Evolutionary conservation across 2,888 invertebrate genomes (phyloP).

Genomic region (Cataglyphis altisquamis): DNA sequence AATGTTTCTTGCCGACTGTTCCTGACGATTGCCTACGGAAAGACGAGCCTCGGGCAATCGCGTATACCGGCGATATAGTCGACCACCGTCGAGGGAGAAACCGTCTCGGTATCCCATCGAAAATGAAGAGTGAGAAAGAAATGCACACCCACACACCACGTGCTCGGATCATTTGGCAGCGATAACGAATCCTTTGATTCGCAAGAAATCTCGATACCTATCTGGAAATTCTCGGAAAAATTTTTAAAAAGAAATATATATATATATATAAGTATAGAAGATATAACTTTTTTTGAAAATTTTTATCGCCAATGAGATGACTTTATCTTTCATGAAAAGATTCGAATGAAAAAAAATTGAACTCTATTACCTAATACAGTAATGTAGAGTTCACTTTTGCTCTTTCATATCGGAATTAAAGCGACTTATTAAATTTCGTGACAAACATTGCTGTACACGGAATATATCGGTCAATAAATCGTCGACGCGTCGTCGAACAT

Average conservation of each 20-base stretch:
- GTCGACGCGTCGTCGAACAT: slow-evolving; percentile 8
- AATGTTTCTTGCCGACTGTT: slow-evolving; percentile 66
- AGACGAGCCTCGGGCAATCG: slow-evolving; percentile 61
- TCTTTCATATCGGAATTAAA: background rate
- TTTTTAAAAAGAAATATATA: background rate
- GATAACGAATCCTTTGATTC: slow-evolving; percentile 41
- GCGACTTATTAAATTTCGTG: background rate
- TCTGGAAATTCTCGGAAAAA: background rate
- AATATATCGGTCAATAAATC: slow-evolving; percentile 7
- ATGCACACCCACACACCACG: background rate
- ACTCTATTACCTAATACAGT: background rate
- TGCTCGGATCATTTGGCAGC: background rate
- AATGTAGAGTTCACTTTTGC: background rate
- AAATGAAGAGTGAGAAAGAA: slow-evolving; percentile 11
- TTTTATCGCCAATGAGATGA: background rate
- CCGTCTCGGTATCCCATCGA: slow-evolving; percentile 26
- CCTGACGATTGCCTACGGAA: slow-evolving; percentile 60
- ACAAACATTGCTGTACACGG: background rate
- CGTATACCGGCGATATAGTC: slow-evolving; percentile 42
- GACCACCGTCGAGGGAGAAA: slow-evolving; percentile 31
- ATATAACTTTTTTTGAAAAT: background rate
- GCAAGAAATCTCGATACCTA: background rate
- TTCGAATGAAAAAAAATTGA: background rate
- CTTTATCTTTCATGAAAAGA: background rate
- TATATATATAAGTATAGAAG: background rate